These are phyloP conservation scores for Hemiscyllium ocellatum DNA, from an alignment of 2,113 vertebrate species.

Conservation along the genomic window DNA sequence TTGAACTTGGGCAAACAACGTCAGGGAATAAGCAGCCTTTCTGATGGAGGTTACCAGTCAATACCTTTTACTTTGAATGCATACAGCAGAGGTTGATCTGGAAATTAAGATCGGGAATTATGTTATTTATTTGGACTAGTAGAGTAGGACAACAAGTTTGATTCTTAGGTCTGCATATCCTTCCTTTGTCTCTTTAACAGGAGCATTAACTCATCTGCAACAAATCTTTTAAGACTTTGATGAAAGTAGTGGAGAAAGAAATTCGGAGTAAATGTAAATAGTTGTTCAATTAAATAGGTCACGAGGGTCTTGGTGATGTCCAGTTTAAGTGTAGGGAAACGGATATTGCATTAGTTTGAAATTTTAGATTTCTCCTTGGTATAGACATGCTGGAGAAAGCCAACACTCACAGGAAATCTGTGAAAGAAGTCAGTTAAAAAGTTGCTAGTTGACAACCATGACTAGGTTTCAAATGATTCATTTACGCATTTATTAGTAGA, in stretches of 20 bases:
- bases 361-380: background rate
- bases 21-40: background rate
- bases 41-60: background rate
- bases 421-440: background rate
- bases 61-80: background rate
- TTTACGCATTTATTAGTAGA: background rate
- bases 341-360: background rate
- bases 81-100: background rate
- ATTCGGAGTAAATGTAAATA: background rate
- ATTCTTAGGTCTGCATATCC: background rate
- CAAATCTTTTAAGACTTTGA: background rate
- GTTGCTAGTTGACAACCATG: background rate
- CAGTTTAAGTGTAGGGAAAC: background rate
- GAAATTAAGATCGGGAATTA: background rate
- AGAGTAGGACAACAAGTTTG: background rate
- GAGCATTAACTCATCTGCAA: background rate
- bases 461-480: background rate
- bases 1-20: background rate
- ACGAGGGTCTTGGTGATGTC: background rate
- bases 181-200: background rate
- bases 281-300: too few relatives aligned
- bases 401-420: background rate
- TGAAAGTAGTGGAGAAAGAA: background rate
- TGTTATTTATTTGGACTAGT: background rate
- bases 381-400: background rate